Base-by-base conservation (phyloP, 1,140 invertebrate species). In the Aethina tumida region DNA sequence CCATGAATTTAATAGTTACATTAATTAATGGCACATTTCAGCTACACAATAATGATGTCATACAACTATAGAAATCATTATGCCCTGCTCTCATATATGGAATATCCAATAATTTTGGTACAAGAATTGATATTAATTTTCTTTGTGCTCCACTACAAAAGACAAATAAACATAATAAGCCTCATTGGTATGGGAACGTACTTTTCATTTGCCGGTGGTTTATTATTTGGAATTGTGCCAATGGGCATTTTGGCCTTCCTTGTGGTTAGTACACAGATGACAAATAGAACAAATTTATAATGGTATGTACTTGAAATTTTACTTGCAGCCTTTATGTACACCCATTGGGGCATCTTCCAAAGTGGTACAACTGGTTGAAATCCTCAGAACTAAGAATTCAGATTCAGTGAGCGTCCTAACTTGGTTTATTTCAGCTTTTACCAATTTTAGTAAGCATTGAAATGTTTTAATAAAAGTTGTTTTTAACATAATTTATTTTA, bases 1-100 rank as follows among this genome's bases (percentile, higher is more conserved):
- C 3, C n/a, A 50, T 35, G 14, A 20, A 12, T 37, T 32, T 17
- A 37, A 44, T 44, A 21, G 18, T 13, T 0, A 15, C 24, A 21
- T 45, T 36, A 13, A 16, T 8, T 28, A 50, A 41, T 62, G 44
- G 51, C n/a, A n/a, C n/a, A n/a, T 76, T 77, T 43, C 62, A 84
- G 79, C 43, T 81, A 79, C 47, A 72, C 77, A 15, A 71, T 80
- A 41, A 77, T 74, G 64, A 70, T 74, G 16, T 69, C 75, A 39
- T 84, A 84, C 50, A 82, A 81, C 53, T 81, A 65, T 49, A 69
- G 68, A 10, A 82, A 78, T 63, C 62, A 65, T 12, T 81, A 84
- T 55, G 65, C 71, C n/a, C 15, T 80, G 2, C 53, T 81, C 26
- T 75, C 77, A 0, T 84, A 82, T 47, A 50, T 84, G 62, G 80